Base-by-base conservation (phyloP, 2,113 vertebrate species). In the Archilochus colubris region DNA sequence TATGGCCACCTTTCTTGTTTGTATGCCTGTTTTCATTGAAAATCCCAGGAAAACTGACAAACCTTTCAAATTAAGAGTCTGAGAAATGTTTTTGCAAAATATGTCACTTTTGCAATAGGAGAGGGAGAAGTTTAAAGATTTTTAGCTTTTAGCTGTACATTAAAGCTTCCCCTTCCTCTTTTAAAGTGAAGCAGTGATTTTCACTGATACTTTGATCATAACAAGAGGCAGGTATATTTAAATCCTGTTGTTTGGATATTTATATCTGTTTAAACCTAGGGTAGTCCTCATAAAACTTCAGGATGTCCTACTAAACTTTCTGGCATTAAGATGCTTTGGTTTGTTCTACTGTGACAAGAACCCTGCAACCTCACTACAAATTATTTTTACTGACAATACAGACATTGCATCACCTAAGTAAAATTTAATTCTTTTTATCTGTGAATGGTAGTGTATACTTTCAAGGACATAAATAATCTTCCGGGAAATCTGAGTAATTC, bases 221-320 rank as follows among this genome's bases (percentile, higher is more conserved):
- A 68, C n/a, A 76, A 83, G 75, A 80, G 12, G 9, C 30, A 94
- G 50, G 38, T 83, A 62, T 88, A 88, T 83, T 82, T 77, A 66
- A 93, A 86, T 61, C 33, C 20, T n/a, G 18, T 64, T 94, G 25
- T 76, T 76, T 90, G 70, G 50, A 64, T 93, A 88, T 87, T 89
- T 89, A 82, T n/a, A 72, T 38, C 62, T 80, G 18, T 63, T 85
- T 82, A 93, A 90, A 82, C 27, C 79, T 85, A 69, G 14, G 67
- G 24, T 15, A 44, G 10, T 64, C 23, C 73, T 82, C 69, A 30
- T 62, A 73, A 38, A 38, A 82, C 16, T 69, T 24, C 19, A 58
- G 21, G 14, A 30, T 75, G 30, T 64, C 4, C 72, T 68, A 28
- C 12, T 69, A 64, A 85, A 80, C 51, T 46, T 90, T 74, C 59